These are phyloP conservation scores for Clepsis dumicolana DNA, from an alignment of 2,888 invertebrate species.

Conservation along the genomic window DNA sequence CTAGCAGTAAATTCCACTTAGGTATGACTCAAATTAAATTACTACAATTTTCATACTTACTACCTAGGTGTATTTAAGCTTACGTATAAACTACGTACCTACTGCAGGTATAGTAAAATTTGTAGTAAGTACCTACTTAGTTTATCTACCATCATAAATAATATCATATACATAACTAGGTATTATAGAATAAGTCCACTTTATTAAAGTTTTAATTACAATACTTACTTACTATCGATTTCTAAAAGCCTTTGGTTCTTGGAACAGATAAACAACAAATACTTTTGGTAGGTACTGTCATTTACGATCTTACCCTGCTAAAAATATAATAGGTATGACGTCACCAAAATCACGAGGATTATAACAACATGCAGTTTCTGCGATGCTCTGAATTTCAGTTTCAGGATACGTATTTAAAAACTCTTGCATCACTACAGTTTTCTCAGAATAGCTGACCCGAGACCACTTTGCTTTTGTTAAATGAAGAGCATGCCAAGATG, in stretches of 20 bases:
- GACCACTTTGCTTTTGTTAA: not conserved
- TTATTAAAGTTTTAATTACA: not conserved
- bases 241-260: not conserved
- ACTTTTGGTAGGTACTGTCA: not conserved
- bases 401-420: slow-evolving; percentile 24
- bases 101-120: too few species aligned
- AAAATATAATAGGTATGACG: slow-evolving; percentile 18
- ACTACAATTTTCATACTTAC: too few species aligned
- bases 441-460: slow-evolving; percentile 2
- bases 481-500: not conserved
- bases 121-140: too few species aligned
- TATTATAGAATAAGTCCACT: not conserved
- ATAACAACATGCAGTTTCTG: slow-evolving; percentile 12
- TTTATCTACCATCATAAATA: too few species aligned
- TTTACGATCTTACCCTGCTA: not conserved
- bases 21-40: too few species aligned
- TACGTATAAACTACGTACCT: too few species aligned
- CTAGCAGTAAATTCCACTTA: too few species aligned
- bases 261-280: not conserved
- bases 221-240: not conserved
- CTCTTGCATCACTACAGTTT: slow-evolving; percentile 21
- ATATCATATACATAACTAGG: not conserved
- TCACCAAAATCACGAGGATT: slow-evolving; percentile 11
- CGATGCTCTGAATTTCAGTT: slow-evolving; percentile 22
- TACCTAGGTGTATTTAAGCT: too few species aligned